Evolutionary conservation across 2,797 vertebrate genomes (phyloP).

Genomic region (Erithacus rubecula): DNA sequence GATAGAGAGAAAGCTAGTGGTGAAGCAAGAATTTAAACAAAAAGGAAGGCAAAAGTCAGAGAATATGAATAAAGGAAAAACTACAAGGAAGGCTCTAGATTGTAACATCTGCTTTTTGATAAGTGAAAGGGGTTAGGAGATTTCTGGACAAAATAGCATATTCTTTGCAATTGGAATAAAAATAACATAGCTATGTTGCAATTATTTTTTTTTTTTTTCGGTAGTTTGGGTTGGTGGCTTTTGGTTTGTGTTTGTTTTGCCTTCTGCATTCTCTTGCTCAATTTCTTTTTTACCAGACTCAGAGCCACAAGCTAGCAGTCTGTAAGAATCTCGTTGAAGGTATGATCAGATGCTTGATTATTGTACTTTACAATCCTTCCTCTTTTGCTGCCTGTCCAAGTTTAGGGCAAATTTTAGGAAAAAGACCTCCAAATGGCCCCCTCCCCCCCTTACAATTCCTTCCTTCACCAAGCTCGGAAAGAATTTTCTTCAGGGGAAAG

Average conservation of each 20-base stretch:
- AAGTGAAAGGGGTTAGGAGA: background rate
- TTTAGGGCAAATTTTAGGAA: too few relatives aligned
- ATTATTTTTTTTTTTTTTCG: background rate
- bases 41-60: background rate
- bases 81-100: background rate
- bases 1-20: background rate
- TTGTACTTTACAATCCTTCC: background rate
- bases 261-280: background rate
- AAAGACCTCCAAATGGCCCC: too few relatives aligned
- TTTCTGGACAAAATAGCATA: background rate
- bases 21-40: background rate
- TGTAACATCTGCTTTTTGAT: background rate
- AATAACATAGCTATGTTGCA: background rate
- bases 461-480: too few relatives aligned
- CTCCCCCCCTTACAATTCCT: too few relatives aligned
- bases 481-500: too few relatives aligned
- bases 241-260: background rate
- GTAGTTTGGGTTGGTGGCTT: fast-evolving
- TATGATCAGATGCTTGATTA: background rate
- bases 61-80: background rate
- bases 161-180: background rate
- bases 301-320: background rate
- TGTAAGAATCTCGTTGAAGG: background rate
- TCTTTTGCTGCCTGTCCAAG: background rate
- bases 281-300: background rate